These are phyloP conservation scores for Panopea generosa DNA, from an alignment of 2,888 invertebrate species.

Conservation along the genomic window DNA sequence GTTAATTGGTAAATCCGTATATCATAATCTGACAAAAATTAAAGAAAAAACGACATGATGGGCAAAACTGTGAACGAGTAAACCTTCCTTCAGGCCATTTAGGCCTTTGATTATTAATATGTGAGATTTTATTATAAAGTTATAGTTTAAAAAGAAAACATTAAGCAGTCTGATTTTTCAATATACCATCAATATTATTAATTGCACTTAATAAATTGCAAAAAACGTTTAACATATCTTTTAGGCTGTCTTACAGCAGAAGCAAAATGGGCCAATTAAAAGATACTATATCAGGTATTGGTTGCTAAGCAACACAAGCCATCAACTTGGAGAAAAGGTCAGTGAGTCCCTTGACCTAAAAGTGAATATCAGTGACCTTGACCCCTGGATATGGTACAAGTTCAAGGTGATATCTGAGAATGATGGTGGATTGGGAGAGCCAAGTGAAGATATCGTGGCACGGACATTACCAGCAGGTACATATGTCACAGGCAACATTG, in stretches of 20 bases:
- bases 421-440: conserved; percentile 69
- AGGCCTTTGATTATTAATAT: too few relatives aligned
- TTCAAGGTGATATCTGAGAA: conserved; percentile 73
- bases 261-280: conserved; percentile 71
- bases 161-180: too few relatives aligned
- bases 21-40: too few relatives aligned
- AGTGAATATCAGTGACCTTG: conserved; percentile 67
- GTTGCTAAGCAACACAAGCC: conserved; percentile 51
- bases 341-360: conserved; percentile 52
- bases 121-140: too few relatives aligned
- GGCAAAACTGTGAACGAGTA: too few relatives aligned
- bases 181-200: too few relatives aligned
- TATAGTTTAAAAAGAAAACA: too few relatives aligned
- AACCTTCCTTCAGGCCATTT: too few relatives aligned
- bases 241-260: conserved; percentile 59
- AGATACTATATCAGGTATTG: conserved; percentile 67
- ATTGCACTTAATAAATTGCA: too few relatives aligned
- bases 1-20: too few relatives aligned
- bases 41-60: too few relatives aligned
- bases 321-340: conserved; percentile 40
- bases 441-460: conserved; percentile 55
- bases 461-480: conserved; percentile 73
- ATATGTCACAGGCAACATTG: conserved; percentile 6
- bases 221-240: too few relatives aligned
- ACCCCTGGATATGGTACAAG: conserved; percentile 75